A percentile compares a stretch with the other conserved stretches of the same genome.
Evolutionary conservation across 2,888 invertebrate species (phyloP).

Genomic region (Spilosoma lubricipeda): DNA sequence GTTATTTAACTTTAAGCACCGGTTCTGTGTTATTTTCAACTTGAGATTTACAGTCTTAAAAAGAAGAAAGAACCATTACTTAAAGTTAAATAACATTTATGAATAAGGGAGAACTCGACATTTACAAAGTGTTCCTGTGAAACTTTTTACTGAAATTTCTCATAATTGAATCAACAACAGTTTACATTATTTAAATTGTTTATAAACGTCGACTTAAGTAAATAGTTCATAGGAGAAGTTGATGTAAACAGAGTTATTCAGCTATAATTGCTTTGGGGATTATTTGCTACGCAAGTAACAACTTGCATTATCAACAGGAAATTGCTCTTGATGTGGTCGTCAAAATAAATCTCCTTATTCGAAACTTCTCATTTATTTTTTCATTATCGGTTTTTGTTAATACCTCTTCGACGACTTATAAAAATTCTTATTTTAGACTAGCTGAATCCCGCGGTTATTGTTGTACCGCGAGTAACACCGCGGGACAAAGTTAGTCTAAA

Average conservation of each 20-base stretch:
- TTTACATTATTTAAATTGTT: background rate
- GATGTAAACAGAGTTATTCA: background rate
- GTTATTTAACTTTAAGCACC: too few relatives aligned
- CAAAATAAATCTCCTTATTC: background rate
- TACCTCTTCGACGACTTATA: background rate
- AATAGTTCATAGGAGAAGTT: background rate
- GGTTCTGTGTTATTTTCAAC: too few relatives aligned
- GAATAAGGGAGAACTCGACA: background rate
- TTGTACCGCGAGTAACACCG: too few relatives aligned
- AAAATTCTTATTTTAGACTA: background rate
- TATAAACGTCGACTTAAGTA: background rate
- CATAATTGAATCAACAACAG: background rate
- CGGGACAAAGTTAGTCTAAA: too few relatives aligned
- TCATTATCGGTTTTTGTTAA: background rate
- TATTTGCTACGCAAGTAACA: constrained; percentile 6
- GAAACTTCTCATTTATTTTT: background rate
- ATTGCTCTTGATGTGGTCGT: background rate
- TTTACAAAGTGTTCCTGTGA: background rate
- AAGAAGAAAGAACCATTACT: too few relatives aligned
- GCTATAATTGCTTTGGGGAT: constrained; percentile 12
- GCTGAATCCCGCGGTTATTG: too few relatives aligned
- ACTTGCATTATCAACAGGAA: constrained; percentile 10
- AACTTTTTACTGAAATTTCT: background rate
- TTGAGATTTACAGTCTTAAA: too few relatives aligned
- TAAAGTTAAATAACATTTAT: too few relatives aligned